Evolutionary conservation across 2,797 vertebrate species (phyloP).

Genomic region (Sorex maritimensis): DNA sequence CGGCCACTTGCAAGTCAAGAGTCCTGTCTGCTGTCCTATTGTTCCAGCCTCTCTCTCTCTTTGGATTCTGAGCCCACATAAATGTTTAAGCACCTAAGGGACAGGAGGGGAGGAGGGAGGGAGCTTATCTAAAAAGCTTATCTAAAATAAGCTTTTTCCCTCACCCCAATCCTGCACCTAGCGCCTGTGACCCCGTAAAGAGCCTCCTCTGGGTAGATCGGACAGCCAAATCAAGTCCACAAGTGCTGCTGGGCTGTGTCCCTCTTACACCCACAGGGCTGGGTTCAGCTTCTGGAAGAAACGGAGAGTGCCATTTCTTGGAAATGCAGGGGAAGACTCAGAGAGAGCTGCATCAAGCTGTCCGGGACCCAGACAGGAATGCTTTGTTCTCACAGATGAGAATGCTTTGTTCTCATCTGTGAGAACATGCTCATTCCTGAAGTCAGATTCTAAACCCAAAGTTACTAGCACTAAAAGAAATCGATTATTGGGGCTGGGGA

Average conservation of each 20-base stretch:
- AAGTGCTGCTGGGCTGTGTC: not conserved
- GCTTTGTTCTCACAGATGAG: not conserved
- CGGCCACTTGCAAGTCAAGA: too few relatives aligned
- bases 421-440: not conserved
- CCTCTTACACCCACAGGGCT: not conserved
- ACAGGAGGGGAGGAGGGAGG: too few relatives aligned
- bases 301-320: not conserved
- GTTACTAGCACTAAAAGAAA: slow-evolving; percentile 40
- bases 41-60: not conserved
- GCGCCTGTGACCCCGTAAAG: not conserved
- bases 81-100: not conserved
- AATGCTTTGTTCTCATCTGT: not conserved
- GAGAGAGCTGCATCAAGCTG: too few relatives aligned
- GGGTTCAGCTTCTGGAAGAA: not conserved
- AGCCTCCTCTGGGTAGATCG: not conserved
- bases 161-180: not conserved
- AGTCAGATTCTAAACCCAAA: slow-evolving; percentile 18
- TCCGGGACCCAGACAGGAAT: not conserved
- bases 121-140: too few relatives aligned
- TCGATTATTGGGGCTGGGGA: not conserved
- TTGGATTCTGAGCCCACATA: not conserved
- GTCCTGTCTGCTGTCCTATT: too few relatives aligned
- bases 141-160: slow-evolving; percentile 33
- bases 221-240: not conserved
- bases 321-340: too few relatives aligned